Evolutionary conservation across 1,140 invertebrate species (phyloP), one percentile per base, ranked within the genome.

Genomic region (Drosophila leontia): DNA sequence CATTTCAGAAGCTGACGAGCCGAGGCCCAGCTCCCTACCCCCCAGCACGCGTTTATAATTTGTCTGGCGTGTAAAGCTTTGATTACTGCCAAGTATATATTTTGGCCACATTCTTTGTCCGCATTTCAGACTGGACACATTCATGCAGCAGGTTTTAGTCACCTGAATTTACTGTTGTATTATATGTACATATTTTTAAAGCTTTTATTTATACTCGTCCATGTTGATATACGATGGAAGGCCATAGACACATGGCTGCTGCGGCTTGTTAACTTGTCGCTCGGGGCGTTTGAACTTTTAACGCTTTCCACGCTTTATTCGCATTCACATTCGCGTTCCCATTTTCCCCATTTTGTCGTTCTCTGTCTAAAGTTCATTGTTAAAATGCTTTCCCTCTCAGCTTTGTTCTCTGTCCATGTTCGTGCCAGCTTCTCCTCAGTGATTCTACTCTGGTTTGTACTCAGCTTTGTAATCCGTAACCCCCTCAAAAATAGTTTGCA

Each of bases 211-310:
- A n/a, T 63, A 42, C 39, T 29, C n/a, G 23, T 75, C 48, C 60
- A 35, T n/a, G n/a, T 29, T 39, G 34, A 42, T 64, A 41, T 58
- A 13, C 47, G 26, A 12, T 37, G 19, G 59, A 53, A 60, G n/a
- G 47, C 61, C 42, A 42, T 62, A 51, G 51, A 62, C 44, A 45
- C 70, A 64, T 67, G 60, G 57, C 53, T 75, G 45, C 53, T 68
- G 70, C 58, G 60, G 37, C 32, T 86, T 78, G 83, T 75, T 80
- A 78, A 71, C 77, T 68, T 60, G 55, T 79, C 55, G 76, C 60
- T 67, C 47, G 44, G 47, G 84, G 84, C 77, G 51, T 65, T 84
- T 80, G 84, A 88, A 88, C 80, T 88, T 84, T 88, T 83, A 78
- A 83, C 77, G 72, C 41, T 78, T 84, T 83, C 72, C 29, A 58